A percentile compares a stretch with the other conserved stretches of the same genome.
Evolutionary conservation across 2,888 invertebrate species (phyloP).

Genomic region (Phengaris arion): DNA sequence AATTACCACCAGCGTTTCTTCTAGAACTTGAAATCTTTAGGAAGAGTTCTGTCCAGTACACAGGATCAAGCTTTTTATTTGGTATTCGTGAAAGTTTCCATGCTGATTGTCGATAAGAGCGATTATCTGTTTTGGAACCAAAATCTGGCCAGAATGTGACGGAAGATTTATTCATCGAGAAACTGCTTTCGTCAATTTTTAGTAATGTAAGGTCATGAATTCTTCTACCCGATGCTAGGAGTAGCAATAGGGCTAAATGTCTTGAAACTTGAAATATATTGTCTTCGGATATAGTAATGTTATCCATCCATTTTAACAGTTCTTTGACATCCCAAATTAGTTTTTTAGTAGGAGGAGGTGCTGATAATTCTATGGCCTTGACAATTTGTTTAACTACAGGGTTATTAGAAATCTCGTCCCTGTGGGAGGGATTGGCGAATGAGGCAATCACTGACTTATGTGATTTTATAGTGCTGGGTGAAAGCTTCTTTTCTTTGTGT

Average conservation of each 20-base stretch:
- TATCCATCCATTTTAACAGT: slow-evolving; percentile 3
- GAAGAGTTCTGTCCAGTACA: too few relatives aligned
- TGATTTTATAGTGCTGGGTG: slow-evolving; percentile 31
- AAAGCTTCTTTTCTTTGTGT: slow-evolving; percentile 10
- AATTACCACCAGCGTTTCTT: too few relatives aligned
- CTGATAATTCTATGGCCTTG: slow-evolving; percentile 1
- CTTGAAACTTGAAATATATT: background rate
- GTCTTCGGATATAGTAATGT: too few relatives aligned
- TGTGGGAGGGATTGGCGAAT: slow-evolving; percentile 28
- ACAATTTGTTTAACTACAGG: slow-evolving; percentile 1
- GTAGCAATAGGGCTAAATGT: background rate
- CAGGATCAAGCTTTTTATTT: too few relatives aligned
- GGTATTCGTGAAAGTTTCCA: too few relatives aligned
- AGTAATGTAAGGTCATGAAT: slow-evolving; percentile 19
- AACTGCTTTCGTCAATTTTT: background rate
- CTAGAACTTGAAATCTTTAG: too few relatives aligned
- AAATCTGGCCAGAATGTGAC: too few relatives aligned
- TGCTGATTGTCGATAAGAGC: too few relatives aligned
- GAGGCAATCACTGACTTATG: slow-evolving; percentile 35
- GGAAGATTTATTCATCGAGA: too few relatives aligned
- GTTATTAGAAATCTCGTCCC: background rate
- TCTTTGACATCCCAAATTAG: slow-evolving; percentile 12
- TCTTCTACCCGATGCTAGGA: slow-evolving; percentile 7
- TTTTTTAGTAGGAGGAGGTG: background rate
- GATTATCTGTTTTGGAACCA: too few relatives aligned